These are phyloP conservation scores for Coenobita brevimanus DNA, from an alignment of 1,140 invertebrate genomes.

Conservation along the genomic window DNA sequence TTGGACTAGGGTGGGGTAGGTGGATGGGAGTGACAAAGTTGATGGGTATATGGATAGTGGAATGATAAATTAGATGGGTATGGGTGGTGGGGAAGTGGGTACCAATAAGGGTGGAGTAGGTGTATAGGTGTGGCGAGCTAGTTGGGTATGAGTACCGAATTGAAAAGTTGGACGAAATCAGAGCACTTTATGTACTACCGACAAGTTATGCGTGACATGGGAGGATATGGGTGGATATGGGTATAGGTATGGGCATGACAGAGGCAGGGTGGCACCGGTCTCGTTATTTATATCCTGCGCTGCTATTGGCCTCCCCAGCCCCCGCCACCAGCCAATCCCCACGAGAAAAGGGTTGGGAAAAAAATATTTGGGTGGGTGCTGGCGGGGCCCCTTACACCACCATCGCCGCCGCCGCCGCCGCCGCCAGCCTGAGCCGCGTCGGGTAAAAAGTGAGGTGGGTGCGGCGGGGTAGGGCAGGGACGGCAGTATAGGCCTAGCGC, in stretches of 20 bases:
- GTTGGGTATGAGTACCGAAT: no score
- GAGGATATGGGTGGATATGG: slow-evolving; percentile 25
- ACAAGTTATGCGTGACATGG: background rate
- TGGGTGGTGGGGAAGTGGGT: no score
- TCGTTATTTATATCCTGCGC: slow-evolving; percentile 62
- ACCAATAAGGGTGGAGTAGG: no score
- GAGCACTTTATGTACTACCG: no score
- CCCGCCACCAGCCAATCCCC: slow-evolving; percentile 57
- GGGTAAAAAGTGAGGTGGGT: slow-evolving; percentile 51
- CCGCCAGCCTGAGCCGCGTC: slow-evolving; percentile 24
- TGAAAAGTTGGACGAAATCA: no score
- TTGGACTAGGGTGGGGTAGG: no score
- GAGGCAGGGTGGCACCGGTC: slow-evolving; percentile 48
- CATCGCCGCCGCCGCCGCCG: background rate
- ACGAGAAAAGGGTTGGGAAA: slow-evolving; percentile 52
- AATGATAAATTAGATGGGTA: no score
- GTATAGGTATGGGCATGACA: slow-evolving; percentile 46
- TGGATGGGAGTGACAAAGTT: no score
- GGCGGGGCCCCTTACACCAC: slow-evolving; percentile 18
- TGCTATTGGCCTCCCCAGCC: slow-evolving; percentile 52
- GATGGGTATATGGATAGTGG: no score
- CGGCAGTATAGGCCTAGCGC: slow-evolving; percentile 53
- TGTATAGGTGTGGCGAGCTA: no score
- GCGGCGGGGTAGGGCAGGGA: slow-evolving; percentile 34
- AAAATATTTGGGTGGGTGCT: slow-evolving; percentile 54